phyloP scores from a whole-genome alignment of 2,113 vertebrate genomes.

The Brachyistius frenatus region DNA sequence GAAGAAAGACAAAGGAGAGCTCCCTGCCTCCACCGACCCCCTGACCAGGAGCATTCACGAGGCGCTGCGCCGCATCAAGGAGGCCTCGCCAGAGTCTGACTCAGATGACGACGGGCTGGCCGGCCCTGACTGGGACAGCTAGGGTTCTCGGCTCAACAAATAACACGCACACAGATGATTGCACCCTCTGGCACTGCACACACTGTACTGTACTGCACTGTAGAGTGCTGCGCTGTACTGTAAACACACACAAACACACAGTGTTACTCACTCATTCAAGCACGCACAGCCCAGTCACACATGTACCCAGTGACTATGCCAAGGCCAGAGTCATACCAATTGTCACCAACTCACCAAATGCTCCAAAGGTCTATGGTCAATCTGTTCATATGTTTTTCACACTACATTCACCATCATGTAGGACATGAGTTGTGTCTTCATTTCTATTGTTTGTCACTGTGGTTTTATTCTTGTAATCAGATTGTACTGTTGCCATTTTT shows the following conservation, averaged over 20 bases:
- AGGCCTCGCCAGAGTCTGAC: conserved; percentile 97
- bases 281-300: conserved; percentile 43
- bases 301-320: conserved; percentile 30
- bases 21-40: conserved; percentile 88
- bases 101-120: conserved; percentile 93
- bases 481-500: conserved; percentile 55
- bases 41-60: conserved; percentile 97
- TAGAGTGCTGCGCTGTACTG: conserved; percentile 42
- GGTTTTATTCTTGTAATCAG: conserved; percentile 42
- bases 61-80: conserved; percentile 96
- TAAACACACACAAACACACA: conserved; percentile 36
- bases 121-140: conserved; percentile 95
- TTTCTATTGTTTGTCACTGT: conserved; percentile 39
- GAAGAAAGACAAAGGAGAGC: conserved; percentile 86
- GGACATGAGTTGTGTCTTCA: conserved; percentile 36
- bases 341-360: conserved; percentile 49
- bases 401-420: conserved; percentile 20
- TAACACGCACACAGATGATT: conserved; percentile 36
- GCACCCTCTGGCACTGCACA: conserved; percentile 46
- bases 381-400: conserved; percentile 44
- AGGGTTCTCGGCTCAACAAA: conserved; percentile 56
- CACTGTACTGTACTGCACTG: conserved; percentile 45
- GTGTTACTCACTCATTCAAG: conserved; percentile 27
- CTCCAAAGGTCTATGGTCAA: conserved; percentile 43
- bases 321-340: conserved; percentile 29